Percentiles rank a stretch among this genome's conserved stretches.
These are phyloP conservation scores for Fukomys damarensis DNA, from an alignment of 2,113 vertebrate species.

Conservation along the genomic window DNA sequence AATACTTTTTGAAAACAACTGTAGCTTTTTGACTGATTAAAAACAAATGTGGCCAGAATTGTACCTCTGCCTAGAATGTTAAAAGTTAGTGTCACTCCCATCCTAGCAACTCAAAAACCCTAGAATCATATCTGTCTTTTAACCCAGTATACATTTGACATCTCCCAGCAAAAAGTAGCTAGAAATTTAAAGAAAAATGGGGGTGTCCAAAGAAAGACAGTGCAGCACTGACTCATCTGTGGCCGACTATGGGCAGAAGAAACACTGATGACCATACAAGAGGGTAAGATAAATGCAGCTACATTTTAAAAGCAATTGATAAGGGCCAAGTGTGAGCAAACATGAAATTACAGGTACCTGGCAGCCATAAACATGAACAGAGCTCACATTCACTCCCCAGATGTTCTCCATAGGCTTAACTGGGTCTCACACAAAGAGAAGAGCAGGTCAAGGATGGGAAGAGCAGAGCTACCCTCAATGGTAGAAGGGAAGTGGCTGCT, in stretches of 20 bases:
- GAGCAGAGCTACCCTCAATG: not conserved
- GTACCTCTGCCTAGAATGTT: not conserved
- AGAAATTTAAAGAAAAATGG: constrained; percentile 22
- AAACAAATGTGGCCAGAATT: not conserved
- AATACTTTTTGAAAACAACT: not conserved
- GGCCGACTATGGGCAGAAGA: not conserved
- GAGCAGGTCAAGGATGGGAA: not conserved
- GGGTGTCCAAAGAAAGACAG: not conserved
- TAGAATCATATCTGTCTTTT: not conserved
- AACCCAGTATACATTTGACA: not conserved
- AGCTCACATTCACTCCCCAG: not conserved
- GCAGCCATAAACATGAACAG: not conserved
- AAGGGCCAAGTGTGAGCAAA: not conserved
- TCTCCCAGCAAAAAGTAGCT: not conserved
- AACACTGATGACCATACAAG: not conserved
- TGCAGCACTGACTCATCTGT: not conserved
- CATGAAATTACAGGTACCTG: not conserved
- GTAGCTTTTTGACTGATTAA: not conserved
- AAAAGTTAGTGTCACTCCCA: not conserved
- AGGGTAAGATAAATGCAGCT: not conserved
- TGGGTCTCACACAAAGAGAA: not conserved
- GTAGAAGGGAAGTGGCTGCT: not conserved
- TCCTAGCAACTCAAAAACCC: not conserved
- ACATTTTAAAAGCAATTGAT: not conserved
- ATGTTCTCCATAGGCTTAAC: not conserved